phyloP scores from a whole-genome alignment of 92 coral and sea anemone genomes.

The Epizoanthus scotinus region DNA sequence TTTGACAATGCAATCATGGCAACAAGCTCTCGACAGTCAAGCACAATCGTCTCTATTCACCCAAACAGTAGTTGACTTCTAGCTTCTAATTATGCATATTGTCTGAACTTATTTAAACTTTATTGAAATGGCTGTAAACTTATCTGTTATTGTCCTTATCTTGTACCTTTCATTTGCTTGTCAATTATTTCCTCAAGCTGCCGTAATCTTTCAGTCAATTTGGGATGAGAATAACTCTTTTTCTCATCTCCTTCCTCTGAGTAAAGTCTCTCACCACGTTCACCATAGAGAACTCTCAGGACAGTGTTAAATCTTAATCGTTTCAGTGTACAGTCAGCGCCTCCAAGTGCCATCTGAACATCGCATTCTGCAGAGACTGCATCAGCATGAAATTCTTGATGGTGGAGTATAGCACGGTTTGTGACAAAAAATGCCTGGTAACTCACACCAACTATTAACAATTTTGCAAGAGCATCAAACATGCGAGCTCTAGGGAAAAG shows the following conservation, averaged over 20 bases:
- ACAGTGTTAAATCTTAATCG: constrained; percentile 65
- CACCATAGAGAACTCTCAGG: constrained; percentile 64
- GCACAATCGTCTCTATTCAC: too few species aligned
- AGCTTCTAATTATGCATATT: too few species aligned
- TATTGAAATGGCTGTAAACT: too few species aligned
- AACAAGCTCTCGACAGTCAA: too few species aligned
- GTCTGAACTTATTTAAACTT: too few species aligned
- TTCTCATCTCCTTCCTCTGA: constrained; percentile 70
- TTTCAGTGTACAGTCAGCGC: constrained; percentile 76
- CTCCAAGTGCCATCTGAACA: constrained; percentile 69
- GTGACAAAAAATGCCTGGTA: constrained; percentile 56
- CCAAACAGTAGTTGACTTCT: too few species aligned
- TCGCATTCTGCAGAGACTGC: constrained; percentile 74
- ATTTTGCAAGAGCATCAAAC: constrained; percentile 56
- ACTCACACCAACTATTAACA: constrained; percentile 65
- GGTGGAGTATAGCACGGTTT: constrained; percentile 56
- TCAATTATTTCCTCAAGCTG: constrained; percentile 70
- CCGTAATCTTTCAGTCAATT: constrained; percentile 78
- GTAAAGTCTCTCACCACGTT: constrained; percentile 58
- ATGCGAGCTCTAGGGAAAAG: constrained; percentile 56
- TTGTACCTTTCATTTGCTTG: constrained; percentile 50
- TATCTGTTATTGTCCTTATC: not conserved
- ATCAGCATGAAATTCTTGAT: constrained; percentile 87
- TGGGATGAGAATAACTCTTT: constrained; percentile 83
- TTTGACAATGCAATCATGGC: too few species aligned